phyloP scores from a whole-genome alignment of 2,888 invertebrate species.

The Muschampia plurimacula region DNA sequence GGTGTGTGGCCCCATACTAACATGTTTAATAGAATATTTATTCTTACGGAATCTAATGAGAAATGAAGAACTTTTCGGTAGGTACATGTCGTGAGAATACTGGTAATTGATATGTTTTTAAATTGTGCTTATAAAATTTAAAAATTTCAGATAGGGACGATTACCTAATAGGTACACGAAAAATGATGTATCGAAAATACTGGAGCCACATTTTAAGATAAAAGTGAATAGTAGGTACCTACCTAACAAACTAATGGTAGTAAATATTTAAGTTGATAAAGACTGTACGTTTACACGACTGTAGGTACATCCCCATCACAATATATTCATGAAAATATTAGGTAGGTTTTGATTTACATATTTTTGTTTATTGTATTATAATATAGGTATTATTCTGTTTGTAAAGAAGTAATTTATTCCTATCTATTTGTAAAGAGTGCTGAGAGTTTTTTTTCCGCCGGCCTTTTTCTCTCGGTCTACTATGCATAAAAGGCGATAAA shows the following conservation, averaged over 20 bases:
- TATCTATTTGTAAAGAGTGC: no score
- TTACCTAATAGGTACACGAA: not conserved
- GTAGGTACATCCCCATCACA: no score
- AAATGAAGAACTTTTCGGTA: constrained; percentile 3
- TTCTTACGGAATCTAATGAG: constrained; percentile 16
- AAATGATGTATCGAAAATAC: not conserved
- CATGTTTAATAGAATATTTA: constrained; percentile 22
- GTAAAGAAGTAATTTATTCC: no score
- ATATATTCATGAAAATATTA: no score
- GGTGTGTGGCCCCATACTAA: constrained; percentile 25
- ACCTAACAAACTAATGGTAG: no score
- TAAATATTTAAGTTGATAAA: not conserved
- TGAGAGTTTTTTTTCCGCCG: no score
- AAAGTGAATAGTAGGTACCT: no score
- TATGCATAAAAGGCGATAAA: no score
- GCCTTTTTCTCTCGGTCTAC: no score
- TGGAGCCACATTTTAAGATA: not conserved
- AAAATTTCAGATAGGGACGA: constrained; percentile 1
- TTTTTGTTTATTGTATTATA: no score
- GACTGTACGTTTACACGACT: not conserved
- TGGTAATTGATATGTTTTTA: constrained; percentile 26
- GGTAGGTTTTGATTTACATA: no score
- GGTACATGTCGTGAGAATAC: constrained; percentile 21
- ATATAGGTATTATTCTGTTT: no score
- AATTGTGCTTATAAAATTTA: constrained; percentile 21